These are phyloP conservation scores for Neodontobutis hainanensis DNA, from an alignment of 2,113 vertebrate genomes.

Conservation along the genomic window DNA sequence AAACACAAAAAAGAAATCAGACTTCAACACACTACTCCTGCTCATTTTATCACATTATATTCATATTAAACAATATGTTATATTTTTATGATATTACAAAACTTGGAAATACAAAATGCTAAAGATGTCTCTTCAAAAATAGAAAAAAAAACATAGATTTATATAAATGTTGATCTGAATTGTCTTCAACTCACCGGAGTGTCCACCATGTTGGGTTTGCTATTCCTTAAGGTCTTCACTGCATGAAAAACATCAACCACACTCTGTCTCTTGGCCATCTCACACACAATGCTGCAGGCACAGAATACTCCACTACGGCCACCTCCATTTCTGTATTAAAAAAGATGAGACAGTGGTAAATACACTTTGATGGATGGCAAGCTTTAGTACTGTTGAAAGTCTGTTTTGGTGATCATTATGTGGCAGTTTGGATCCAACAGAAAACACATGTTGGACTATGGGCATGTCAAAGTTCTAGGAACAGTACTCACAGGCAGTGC, in stretches of 20 bases:
- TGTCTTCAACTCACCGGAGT: conserved; percentile 85
- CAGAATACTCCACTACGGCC: conserved; percentile 97
- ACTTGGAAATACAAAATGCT: no score
- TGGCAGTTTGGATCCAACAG: no score
- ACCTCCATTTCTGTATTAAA: conserved; percentile 86
- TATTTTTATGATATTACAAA: no score
- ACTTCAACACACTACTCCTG: not conserved
- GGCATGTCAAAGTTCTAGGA: not conserved
- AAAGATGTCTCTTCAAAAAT: no score
- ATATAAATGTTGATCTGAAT: no score
- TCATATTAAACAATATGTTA: no score
- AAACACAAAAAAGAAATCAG: conserved; percentile 2
- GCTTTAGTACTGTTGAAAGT: no score
- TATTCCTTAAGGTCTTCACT: conserved; percentile 96
- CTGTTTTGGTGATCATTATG: no score
- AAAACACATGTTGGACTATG: no score
- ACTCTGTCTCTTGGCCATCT: conserved; percentile 98
- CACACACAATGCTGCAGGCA: conserved; percentile 95
- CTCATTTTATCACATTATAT: no score
- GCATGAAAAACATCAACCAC: conserved; percentile 98
- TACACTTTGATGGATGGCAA: not conserved
- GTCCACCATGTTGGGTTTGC: conserved; percentile 99
- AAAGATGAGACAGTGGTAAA: not conserved
- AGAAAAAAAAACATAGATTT: no score
- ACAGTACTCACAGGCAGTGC: conserved; percentile 92